Conservation (phyloP, 2,113 vertebrate genomes). For the Lasiurus borealis region DNA sequence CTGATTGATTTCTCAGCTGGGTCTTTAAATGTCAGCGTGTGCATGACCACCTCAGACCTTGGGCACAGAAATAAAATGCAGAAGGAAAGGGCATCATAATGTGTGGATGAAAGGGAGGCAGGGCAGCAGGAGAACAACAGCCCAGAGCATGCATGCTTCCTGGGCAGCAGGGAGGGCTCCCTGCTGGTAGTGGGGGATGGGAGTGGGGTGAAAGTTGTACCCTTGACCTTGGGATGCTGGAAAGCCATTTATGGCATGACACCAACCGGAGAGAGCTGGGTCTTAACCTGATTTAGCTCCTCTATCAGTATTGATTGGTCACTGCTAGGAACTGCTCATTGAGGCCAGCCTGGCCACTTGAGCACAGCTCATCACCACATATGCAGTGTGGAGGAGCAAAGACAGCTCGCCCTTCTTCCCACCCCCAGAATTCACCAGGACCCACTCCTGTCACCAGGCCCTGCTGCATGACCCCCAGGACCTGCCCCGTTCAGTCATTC, state of each 20-base stretch:
- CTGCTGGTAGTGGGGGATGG: not conserved
- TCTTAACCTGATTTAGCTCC: constrained; percentile 70
- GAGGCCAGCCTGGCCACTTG: not conserved
- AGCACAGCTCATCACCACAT: not conserved
- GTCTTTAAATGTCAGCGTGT: constrained; percentile 79
- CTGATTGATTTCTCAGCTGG: constrained; percentile 72
- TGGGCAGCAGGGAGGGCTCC: not conserved
- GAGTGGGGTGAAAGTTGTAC: not conserved
- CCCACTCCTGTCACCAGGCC: not conserved
- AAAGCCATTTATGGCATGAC: constrained; percentile 56
- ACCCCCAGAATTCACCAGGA: not conserved
- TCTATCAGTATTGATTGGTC: constrained; percentile 41
- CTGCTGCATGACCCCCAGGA: not conserved
- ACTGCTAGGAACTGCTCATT: not conserved
- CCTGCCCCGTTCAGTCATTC: not conserved
- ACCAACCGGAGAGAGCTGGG: not conserved
- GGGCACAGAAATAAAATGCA: constrained; percentile 63
- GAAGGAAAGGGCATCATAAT: constrained; percentile 17
- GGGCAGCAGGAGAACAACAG: not conserved
- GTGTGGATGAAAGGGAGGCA: not conserved
- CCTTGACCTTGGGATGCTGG: constrained; percentile 48
- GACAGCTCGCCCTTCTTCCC: not conserved
- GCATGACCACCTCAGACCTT: constrained; percentile 72
- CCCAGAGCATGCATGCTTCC: not conserved
- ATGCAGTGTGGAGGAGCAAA: not conserved